Base-by-base conservation (phyloP, 2,113 vertebrate species). In the Erpornis zantholeuca region DNA sequence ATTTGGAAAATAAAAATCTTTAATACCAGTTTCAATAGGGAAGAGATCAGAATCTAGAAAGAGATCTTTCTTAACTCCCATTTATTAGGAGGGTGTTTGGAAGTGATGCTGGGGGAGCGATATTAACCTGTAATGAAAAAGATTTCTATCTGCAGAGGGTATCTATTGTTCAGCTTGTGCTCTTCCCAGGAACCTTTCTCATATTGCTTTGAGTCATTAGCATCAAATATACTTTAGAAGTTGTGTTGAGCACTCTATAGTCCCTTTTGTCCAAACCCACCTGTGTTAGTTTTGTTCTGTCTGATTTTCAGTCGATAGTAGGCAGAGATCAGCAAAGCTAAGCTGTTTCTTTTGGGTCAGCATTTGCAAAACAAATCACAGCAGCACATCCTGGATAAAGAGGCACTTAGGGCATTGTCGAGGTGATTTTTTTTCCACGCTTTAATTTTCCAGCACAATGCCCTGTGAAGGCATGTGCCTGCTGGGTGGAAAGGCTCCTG, bases 51-150 rank as follows among this genome's bases (percentile, higher is more conserved):
- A 90, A 96, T 96, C 94, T 93, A 16, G 57, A n/a, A 33, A 73
- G 79, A 86, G 42, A 83, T 92, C 42, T 88, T 42, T 75, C 88
- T 56, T 81, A 86, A 60, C 60, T 93, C 64, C 47, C 25, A 3
- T 93, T 96, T 96, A 96, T 92, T 93, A 77, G 60, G 54, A 86
- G n/a, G 7, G 15, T 92, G n/a, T 83, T 88, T 86, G 92, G 22
- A 92, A 84, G 60, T 49, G 52, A n/a, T 73, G 64, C 21, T 80
- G 82, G 57, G 64, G 76, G 82, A 83, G 31, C 8, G 33, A 80
- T 96, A 90, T 23, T 23, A 86, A 80, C 52, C 49, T 68, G 49
- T 94, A 96, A 97, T 95, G 93, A 93, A 94, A 96, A 92, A 96
- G 87, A 92, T 93, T 92, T 44, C 44, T 71, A 92, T 97, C 96